These are phyloP conservation scores for Percina caprodes DNA, from an alignment of 2,113 vertebrate genomes.

Conservation along the genomic window DNA sequence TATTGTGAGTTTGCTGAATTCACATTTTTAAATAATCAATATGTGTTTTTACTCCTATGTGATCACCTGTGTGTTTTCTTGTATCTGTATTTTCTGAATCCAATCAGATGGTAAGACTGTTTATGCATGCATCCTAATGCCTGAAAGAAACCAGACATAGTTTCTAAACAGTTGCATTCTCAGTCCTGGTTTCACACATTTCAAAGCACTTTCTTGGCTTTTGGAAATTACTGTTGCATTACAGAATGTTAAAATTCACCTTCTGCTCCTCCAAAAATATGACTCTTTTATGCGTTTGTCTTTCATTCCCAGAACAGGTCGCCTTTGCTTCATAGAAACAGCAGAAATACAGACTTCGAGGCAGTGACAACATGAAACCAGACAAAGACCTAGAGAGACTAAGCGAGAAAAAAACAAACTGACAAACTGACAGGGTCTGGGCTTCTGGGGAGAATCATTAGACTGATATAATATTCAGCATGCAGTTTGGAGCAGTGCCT, in stretches of 20 bases:
- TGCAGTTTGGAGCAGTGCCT: conserved; percentile 64
- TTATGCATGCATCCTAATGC: neutral
- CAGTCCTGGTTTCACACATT: conserved; percentile 26
- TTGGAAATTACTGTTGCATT: conserved; percentile 24
- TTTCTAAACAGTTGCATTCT: neutral
- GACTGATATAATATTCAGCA: conserved; percentile 63
- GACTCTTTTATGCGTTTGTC: conserved; percentile 40
- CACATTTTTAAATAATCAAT: neutral
- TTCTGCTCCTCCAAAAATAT: conserved; percentile 38
- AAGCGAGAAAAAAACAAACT: conserved; percentile 5
- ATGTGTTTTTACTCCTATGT: neutral
- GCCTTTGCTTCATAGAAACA: conserved; percentile 19
- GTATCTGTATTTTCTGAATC: neutral
- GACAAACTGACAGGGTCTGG: conserved; percentile 48
- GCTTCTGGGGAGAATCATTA: conserved; percentile 68
- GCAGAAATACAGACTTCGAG: conserved; percentile 30
- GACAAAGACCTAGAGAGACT: conserved; percentile 52
- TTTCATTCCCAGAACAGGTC: conserved; percentile 36
- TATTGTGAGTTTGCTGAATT: neutral
- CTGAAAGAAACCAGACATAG: neutral
- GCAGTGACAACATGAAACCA: conserved; percentile 29
- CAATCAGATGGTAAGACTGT: neutral
- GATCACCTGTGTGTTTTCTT: neutral
- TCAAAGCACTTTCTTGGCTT: conserved; percentile 28
- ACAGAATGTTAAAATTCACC: conserved; percentile 42